A percentile compares a stretch with the other conserved stretches of the same genome.
These are phyloP conservation scores for Frankliniella fusca DNA, from an alignment of 2,888 invertebrate species.

Conservation along the genomic window DNA sequence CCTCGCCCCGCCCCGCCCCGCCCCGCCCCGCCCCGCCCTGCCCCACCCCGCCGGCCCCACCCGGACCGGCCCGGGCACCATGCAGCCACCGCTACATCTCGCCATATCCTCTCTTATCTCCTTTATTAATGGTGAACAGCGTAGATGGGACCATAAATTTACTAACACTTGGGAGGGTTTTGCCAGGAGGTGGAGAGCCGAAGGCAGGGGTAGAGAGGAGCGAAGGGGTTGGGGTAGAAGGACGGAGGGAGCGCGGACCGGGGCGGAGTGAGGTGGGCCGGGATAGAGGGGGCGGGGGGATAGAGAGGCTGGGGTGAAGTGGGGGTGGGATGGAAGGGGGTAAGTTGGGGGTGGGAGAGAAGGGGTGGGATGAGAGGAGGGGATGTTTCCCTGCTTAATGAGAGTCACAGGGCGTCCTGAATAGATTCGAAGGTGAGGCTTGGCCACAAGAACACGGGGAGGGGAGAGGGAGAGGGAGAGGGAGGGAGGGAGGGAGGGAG, in stretches of 20 bases:
- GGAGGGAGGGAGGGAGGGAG: neutral
- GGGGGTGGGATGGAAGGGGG: neutral
- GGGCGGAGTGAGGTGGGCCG: neutral
- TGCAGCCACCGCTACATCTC: constrained; percentile 20
- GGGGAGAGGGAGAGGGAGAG: neutral
- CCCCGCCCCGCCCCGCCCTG: neutral
- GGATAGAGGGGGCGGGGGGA: neutral
- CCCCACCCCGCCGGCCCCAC: neutral
- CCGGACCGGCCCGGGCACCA: neutral
- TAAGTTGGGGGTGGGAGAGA: neutral
- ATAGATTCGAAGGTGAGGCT: constrained; percentile 26
- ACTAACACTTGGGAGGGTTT: constrained; percentile 26
- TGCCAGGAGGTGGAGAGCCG: constrained; percentile 17
- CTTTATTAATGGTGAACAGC: constrained; percentile 26
- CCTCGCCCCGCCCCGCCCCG: neutral
- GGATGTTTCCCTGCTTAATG: constrained; percentile 22
- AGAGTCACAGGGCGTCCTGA: constrained; percentile 25
- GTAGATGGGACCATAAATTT: constrained; percentile 26
- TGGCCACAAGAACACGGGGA: neutral
- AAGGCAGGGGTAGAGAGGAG: neutral
- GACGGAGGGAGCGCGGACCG: neutral
- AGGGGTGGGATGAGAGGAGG: neutral
- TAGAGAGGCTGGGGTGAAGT: neutral
- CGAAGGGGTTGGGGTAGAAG: neutral
- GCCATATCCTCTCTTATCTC: constrained; percentile 26